Base-by-base conservation (phyloP, 2,888 invertebrate species). In the Caenorhabditis sp. region DNA sequence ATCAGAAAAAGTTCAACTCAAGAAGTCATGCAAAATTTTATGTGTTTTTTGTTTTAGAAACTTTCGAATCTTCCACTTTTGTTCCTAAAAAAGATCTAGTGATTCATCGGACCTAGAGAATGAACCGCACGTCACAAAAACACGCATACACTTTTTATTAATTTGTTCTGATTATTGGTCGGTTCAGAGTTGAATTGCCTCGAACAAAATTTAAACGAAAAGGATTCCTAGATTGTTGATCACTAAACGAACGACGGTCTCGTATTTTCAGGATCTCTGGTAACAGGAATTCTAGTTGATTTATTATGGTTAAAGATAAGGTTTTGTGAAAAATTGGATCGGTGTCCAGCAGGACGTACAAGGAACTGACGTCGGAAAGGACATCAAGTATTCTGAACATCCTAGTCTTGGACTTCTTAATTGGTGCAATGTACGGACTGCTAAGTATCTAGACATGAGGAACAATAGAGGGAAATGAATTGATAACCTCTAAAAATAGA, bases 81-180 rank as follows among this genome's bases (percentile, higher is more conserved):
- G 38, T 12, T 38, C 12, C 38, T 38, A 38, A 5, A 38, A 38
- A 10, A 38, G 1, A 2, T 64, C 24, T 31, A 47, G n/a, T n/a
- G n/a, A n/a, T n/a, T 38, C 12, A 10, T 38, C 38, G 12, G 38
- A 38, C 38, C 19, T 19, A n/a, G n/a, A n/a, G n/a, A 47, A 49
- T 47, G 28, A 24, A 22, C 66, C 19, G n/a, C 8, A 69, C 54
- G 56, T 56, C 41, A 66, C 47, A 47, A 64, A 41, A 44, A 28
- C 19, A 49, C 31, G 22, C 28, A 31, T 12, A 54, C 24, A 28
- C 19, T 31, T 58, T n/a, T 66, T 58, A 58, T 66, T 75, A 31
- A 41, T 58, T 63, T 28, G 63, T 74, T 63, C 59, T 54, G 54
- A 47, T 64, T 51, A 64, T 54, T 58, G 66, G 74, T 54, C 47